Base-by-base conservation (phyloP, 2,888 invertebrate species). In the Polietes domitor region DNA sequence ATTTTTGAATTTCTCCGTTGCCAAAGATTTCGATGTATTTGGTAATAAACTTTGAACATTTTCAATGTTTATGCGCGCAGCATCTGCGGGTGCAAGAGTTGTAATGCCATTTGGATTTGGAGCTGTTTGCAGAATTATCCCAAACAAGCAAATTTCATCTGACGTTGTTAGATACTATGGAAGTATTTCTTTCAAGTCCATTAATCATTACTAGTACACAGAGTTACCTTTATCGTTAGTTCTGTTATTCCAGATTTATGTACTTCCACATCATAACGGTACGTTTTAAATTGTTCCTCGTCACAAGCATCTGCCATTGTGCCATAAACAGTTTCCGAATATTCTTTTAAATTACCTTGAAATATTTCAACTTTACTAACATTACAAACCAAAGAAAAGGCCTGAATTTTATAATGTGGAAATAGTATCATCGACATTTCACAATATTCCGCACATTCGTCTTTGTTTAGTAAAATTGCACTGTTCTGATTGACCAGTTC, bases 101-200 rank as follows among this genome's bases (percentile, higher is more conserved):
- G 90, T 89, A 5, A 91, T 88, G 2, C 90, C 91, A 86, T 91
- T 89, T 2, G 90, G 90, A 82, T 91, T 91, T 0, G 90, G 89
- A 0, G 88, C 88, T 12, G 89, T 86, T 65, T 90, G 88, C 24
- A 92, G 47, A 70, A 89, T 86, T n/a, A 89, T 85, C 4, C 92
- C 92, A 87, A 89, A 92, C 43, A 92, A 86, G 74, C 92, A 91
- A 32, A 92, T 85, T 82, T 91, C 90, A 32, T 86, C 85, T 2
- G 85, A 80, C 4, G 87, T 58, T 3, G 91, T 88, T 7, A 92
- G 83, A 55, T 91, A 63, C 89, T 89, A 7, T 3, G 70, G 24
- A 2, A 47, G n/a, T 47, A n/a, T n/a, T 47, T n/a, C n/a, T 37
- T 37, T 37, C 37, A 37, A 37, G 1, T n/a, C n/a, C n/a, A n/a